Conservation (phyloP, 2,113 vertebrate genomes). For the Corvus hawaiiensis region DNA sequence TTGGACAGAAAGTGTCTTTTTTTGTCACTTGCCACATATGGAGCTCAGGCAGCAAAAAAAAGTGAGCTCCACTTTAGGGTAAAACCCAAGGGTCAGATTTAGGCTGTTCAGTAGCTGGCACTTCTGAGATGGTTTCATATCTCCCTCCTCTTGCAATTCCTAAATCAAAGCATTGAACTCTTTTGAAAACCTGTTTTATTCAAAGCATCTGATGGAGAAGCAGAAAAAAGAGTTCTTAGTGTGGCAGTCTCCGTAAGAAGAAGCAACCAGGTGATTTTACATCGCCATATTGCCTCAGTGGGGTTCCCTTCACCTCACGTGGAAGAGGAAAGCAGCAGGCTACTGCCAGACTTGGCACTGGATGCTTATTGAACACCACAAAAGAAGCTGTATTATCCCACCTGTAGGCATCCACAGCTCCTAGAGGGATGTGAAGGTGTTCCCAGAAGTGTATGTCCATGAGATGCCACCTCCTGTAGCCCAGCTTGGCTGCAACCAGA, state of each 20-base stretch:
- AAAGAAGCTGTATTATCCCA: not conserved
- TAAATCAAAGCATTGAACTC: slow-evolving; percentile 4
- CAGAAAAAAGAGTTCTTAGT: not conserved
- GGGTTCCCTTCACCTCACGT: not conserved
- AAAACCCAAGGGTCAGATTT: not conserved
- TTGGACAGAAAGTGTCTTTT: not conserved
- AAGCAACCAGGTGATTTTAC: not conserved
- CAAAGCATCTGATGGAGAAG: not conserved
- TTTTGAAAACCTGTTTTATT: slow-evolving; percentile 28
- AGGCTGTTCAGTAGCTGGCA: not conserved
- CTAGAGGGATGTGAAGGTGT: not conserved
- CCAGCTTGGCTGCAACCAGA: not conserved
- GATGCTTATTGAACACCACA: not conserved
- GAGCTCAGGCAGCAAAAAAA: not conserved
- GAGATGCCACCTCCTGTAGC: not conserved
- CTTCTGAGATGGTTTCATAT: not conserved
- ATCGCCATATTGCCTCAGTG: not conserved
- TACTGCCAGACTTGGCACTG: not conserved
- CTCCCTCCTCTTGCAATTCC: not conserved
- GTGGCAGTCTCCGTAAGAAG: not conserved
- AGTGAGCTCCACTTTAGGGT: not conserved
- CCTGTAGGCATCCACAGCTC: not conserved
- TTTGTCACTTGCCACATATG: not conserved
- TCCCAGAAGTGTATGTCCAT: not conserved
- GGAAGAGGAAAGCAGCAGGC: not conserved